Evolutionary conservation across 30 jellyfish, hydroid and myxozoan genomes (phyloP).

Genomic region (Aurelia coerulea): DNA sequence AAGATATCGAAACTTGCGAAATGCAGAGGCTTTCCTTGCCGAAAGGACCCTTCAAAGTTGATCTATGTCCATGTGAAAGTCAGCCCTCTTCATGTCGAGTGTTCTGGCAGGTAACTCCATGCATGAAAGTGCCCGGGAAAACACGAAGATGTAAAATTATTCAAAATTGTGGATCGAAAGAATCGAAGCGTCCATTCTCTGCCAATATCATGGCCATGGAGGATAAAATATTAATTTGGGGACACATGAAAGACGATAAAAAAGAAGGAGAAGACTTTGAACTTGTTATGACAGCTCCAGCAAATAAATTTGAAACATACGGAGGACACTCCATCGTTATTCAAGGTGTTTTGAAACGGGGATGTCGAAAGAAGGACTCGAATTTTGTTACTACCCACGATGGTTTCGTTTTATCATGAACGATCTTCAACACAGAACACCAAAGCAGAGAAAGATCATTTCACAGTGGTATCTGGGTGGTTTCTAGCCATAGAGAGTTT

Average conservation of each 20-base stretch:
- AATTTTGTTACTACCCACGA: slow-evolving; percentile 72
- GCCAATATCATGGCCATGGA: slow-evolving; percentile 55
- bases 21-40: slow-evolving; percentile 46
- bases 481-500: too few species aligned
- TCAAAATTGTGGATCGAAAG: slow-evolving; percentile 42
- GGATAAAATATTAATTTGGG: slow-evolving; percentile 68
- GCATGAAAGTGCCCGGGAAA: slow-evolving; percentile 77
- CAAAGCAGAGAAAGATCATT: not conserved
- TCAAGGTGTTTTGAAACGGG: slow-evolving; percentile 65
- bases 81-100: slow-evolving; percentile 71
- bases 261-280: slow-evolving; percentile 84
- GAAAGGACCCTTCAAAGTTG: slow-evolving; percentile 40
- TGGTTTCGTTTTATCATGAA: slow-evolving; percentile 51
- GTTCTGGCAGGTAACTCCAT: slow-evolving; percentile 69
- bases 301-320: not conserved
- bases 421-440: not conserved
- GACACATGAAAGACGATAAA: slow-evolving; percentile 67
- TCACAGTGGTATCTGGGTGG: too few species aligned
- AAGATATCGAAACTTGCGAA: slow-evolving; percentile 46
- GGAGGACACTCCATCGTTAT: slow-evolving; percentile 1
- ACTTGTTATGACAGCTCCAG: slow-evolving; percentile 51
- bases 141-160: slow-evolving; percentile 78
- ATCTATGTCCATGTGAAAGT: slow-evolving; percentile 69
- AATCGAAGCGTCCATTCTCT: slow-evolving; percentile 58
- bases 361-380: slow-evolving; percentile 55